A percentile compares a stretch with the other conserved stretches of the same genome.
Conservation (phyloP, 2,888 invertebrate genomes). For the Aporophyla nigra region DNA sequence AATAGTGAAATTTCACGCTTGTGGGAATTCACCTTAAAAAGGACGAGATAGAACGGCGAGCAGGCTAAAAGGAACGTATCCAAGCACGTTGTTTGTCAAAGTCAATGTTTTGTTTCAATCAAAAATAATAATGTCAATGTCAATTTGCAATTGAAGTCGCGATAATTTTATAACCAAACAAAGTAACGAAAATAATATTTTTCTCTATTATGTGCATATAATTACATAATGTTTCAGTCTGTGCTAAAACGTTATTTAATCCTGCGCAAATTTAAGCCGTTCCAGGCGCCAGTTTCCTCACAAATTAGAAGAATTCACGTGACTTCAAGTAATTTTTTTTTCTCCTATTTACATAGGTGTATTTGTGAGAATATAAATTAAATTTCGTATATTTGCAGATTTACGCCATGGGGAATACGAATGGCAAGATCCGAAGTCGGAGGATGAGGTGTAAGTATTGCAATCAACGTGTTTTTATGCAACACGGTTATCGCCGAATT, state of each 20-base stretch:
- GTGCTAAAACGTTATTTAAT: slow-evolving; percentile 49
- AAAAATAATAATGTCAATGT: not conserved
- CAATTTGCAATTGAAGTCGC: slow-evolving; percentile 20
- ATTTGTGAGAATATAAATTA: slow-evolving; percentile 19
- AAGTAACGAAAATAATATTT: slow-evolving; percentile 39
- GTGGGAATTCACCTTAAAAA: too few relatives aligned
- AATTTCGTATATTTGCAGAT: slow-evolving; percentile 81
- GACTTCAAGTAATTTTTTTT: slow-evolving; percentile 74
- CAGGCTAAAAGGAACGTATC: not conserved
- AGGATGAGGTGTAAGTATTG: slow-evolving; percentile 96
- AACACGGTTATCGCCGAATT: slow-evolving; percentile 5
- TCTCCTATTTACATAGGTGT: slow-evolving; percentile 40
- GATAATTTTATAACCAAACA: slow-evolving; percentile 69
- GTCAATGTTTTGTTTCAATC: not conserved
- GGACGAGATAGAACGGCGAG: too few relatives aligned
- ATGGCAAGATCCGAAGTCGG: slow-evolving; percentile 97
- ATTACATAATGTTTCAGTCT: slow-evolving; percentile 72
- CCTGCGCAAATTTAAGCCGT: slow-evolving; percentile 55
- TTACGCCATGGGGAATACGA: slow-evolving; percentile 95
- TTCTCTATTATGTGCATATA: slow-evolving; percentile 59
- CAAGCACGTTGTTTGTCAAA: slow-evolving; percentile 1
- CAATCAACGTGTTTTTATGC: not conserved
- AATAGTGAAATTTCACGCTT: too few relatives aligned
- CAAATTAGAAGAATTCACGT: slow-evolving; percentile 74
- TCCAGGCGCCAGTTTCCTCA: slow-evolving; percentile 53